phyloP scores from a whole-genome alignment of 1,140 invertebrate species.

The Pectinophora gossypiella region DNA sequence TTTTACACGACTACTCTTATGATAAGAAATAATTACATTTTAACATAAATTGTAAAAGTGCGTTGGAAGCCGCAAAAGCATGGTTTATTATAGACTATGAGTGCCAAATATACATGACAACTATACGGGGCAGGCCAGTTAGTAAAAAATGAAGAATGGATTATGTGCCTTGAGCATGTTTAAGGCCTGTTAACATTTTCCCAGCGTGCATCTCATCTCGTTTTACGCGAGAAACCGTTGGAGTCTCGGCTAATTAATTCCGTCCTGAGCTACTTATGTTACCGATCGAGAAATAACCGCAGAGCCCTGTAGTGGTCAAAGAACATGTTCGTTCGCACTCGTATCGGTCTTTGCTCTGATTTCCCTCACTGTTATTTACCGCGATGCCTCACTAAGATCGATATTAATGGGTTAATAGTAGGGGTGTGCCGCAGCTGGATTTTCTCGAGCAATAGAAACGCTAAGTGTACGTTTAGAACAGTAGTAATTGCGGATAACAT shows the following conservation, averaged over 20 bases:
- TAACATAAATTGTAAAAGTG: neutral
- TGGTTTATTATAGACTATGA: neutral
- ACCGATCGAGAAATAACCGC: conserved; percentile 47
- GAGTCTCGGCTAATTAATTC: conserved; percentile 57
- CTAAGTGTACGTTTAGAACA: neutral
- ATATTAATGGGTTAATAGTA: conserved; percentile 21
- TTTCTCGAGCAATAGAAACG: neutral
- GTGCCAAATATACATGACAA: neutral
- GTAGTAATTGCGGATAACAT: neutral
- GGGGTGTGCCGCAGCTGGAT: conserved; percentile 8
- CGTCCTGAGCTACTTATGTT: conserved; percentile 60
- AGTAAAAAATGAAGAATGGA: conserved; percentile 16
- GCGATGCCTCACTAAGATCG: conserved; percentile 10
- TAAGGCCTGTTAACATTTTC: conserved; percentile 54
- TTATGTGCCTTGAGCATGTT: conserved; percentile 22
- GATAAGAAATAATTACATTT: too few species aligned
- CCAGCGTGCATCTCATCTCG: conserved; percentile 45
- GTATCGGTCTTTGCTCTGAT: conserved; percentile 43
- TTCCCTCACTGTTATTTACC: conserved; percentile 23
- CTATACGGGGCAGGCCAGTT: neutral
- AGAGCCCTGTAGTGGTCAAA: conserved; percentile 36
- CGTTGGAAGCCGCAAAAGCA: neutral
- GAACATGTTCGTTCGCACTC: conserved; percentile 30
- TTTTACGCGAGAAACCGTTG: conserved; percentile 66
- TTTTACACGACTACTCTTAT: too few species aligned